Evolutionary conservation across 2,888 invertebrate species (phyloP).

Genomic region (Platypus cylindrus): DNA sequence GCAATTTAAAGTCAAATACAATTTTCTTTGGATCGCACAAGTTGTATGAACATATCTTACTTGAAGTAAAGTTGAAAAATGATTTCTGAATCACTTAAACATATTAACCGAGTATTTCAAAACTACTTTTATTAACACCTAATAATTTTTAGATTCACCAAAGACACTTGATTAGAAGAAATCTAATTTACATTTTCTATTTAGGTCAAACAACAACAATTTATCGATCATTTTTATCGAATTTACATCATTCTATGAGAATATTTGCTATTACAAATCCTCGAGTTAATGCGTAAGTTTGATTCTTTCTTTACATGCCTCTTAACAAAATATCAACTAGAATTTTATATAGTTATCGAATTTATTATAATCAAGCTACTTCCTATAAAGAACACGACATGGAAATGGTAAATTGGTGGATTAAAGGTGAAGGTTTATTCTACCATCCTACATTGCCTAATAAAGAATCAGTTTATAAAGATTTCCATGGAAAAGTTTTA

Average conservation of each 20-base stretch:
- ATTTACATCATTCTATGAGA: conserved; percentile 43
- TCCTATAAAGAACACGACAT: conserved; percentile 46
- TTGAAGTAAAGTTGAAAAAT: conserved; percentile 34
- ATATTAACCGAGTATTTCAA: conserved; percentile 1
- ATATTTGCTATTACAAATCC: conserved; percentile 55
- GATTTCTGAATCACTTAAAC: background rate
- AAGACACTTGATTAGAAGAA: conserved; percentile 47
- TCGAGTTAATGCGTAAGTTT: conserved; percentile 43
- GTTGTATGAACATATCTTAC: conserved; percentile 43
- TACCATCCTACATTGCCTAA: conserved; percentile 52
- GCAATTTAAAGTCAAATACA: conserved; percentile 39
- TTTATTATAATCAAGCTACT: conserved; percentile 60
- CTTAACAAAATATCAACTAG: too few species aligned
- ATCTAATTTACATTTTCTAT: conserved; percentile 53
- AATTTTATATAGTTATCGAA: conserved; percentile 42
- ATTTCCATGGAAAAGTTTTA: conserved; percentile 52
- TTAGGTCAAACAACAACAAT: too few species aligned
- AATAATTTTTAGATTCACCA: conserved; percentile 32
- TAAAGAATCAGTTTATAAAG: conserved; percentile 46
- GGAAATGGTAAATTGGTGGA: conserved; percentile 62
- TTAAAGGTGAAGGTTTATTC: conserved; percentile 45
- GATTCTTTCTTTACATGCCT: too few species aligned
- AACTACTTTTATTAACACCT: too few species aligned
- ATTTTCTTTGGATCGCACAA: conserved; percentile 42
- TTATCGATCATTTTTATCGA: conserved; percentile 39